phyloP scores from a whole-genome alignment of 2,888 invertebrate species.

The Omphaloscelis lunosa region DNA sequence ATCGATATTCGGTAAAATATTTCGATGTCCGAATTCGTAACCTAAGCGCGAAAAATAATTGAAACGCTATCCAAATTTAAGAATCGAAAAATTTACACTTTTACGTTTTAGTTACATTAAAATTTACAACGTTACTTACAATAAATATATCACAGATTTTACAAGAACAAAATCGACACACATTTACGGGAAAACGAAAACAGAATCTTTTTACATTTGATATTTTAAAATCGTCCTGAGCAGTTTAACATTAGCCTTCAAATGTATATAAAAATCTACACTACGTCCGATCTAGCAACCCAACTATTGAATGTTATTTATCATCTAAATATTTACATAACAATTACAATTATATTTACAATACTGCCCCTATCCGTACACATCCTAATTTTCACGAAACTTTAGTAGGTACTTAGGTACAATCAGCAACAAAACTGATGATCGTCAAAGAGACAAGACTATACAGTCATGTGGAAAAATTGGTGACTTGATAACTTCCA shows the following conservation, averaged over 20 bases:
- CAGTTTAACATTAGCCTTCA: constrained; percentile 66
- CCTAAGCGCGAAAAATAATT: constrained; percentile 65
- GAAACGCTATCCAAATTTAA: constrained; percentile 72
- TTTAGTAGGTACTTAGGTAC: constrained; percentile 35
- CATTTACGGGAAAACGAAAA: constrained; percentile 65
- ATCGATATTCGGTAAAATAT: constrained; percentile 75
- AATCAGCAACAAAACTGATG: constrained; percentile 34
- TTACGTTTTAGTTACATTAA: constrained; percentile 72
- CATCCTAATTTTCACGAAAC: constrained; percentile 17
- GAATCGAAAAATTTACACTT: constrained; percentile 77
- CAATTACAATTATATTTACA: constrained; percentile 78
- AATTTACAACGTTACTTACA: constrained; percentile 88
- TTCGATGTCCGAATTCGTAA: constrained; percentile 71
- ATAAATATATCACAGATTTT: constrained; percentile 91
- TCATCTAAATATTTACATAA: constrained; percentile 80
- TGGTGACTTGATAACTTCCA: neutral
- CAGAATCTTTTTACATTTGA: constrained; percentile 68
- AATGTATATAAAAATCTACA: constrained; percentile 82
- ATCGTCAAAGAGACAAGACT: neutral
- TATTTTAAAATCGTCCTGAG: constrained; percentile 69
- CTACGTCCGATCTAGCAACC: constrained; percentile 81
- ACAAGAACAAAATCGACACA: constrained; percentile 84
- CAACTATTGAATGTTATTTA: constrained; percentile 75
- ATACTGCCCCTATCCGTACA: constrained; percentile 39
- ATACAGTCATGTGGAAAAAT: neutral